These are phyloP conservation scores for Tenthredo scrophulariae DNA, from an alignment of 2,888 invertebrate species.

Conservation along the genomic window DNA sequence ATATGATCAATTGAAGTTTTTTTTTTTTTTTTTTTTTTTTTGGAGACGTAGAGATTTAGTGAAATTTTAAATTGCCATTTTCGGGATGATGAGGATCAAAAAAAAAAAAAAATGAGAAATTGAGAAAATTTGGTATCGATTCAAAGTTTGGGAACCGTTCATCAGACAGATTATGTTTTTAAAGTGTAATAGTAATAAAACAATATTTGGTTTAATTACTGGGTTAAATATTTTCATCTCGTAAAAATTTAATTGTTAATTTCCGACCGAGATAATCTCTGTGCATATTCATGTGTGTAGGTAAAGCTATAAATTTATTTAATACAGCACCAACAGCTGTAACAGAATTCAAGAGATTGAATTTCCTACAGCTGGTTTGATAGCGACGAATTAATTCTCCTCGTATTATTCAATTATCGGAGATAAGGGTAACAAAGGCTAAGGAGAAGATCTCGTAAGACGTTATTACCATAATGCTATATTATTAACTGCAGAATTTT, in stretches of 20 bases:
- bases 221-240: background rate
- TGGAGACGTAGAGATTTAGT: no score
- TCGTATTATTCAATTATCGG: slow-evolving; percentile 23
- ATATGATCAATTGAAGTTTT: no score
- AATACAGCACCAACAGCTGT: background rate
- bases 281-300: background rate
- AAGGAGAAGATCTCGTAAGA: background rate
- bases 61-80: no score
- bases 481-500: slow-evolving; percentile 1
- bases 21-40: no score
- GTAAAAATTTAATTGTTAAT: background rate
- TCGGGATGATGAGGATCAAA: no score
- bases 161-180: no score
- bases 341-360: slow-evolving; percentile 37
- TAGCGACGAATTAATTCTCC: slow-evolving; percentile 1
- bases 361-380: background rate
- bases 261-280: background rate
- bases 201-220: no score
- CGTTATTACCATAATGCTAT: slow-evolving; percentile 33
- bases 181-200: no score
- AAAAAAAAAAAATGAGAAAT: no score
- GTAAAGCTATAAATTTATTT: background rate
- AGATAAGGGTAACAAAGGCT: slow-evolving; percentile 38
- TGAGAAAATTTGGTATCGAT: no score
- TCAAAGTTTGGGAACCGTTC: no score